Conservation (phyloP, 2,797 vertebrate genomes). For the Sebastes steindachneri region DNA sequence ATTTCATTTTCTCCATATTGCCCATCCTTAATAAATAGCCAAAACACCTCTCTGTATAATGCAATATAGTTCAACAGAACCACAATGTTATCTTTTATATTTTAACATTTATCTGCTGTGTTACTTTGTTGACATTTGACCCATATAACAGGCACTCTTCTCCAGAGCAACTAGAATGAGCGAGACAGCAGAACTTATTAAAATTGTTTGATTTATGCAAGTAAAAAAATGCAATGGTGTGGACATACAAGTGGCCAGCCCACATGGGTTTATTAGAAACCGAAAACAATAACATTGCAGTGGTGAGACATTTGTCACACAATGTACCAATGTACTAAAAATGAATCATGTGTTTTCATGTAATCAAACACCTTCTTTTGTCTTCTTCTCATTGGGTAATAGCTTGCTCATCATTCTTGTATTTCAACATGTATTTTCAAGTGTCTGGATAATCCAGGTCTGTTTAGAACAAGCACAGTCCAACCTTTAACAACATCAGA, state of each 20-base stretch:
- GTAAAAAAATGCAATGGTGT: background rate
- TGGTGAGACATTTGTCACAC: background rate
- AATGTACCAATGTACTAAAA: too few relatives aligned
- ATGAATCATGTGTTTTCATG: background rate
- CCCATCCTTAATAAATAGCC: too few relatives aligned
- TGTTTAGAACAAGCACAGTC: background rate
- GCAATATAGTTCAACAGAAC: too few relatives aligned
- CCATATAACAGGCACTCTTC: background rate
- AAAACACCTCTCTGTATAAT: too few relatives aligned
- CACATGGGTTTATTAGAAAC: background rate
- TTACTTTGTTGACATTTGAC: background rate
- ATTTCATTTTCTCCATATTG: too few relatives aligned
- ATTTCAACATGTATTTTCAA: constrained; percentile 28
- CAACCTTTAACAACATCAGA: background rate
- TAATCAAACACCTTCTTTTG: background rate
- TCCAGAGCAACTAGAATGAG: background rate
- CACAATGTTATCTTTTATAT: background rate
- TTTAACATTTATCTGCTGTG: background rate
- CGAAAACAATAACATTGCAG: background rate
- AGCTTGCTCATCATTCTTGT: background rate
- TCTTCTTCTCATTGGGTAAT: background rate
- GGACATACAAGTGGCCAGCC: background rate
- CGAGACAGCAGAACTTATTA: background rate
- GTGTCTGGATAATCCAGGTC: background rate
- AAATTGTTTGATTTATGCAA: background rate